Percentiles rank a stretch among this genome's conserved stretches.
Evolutionary conservation across 2,797 vertebrate species (phyloP).

Genomic region (Argentina silus): DNA sequence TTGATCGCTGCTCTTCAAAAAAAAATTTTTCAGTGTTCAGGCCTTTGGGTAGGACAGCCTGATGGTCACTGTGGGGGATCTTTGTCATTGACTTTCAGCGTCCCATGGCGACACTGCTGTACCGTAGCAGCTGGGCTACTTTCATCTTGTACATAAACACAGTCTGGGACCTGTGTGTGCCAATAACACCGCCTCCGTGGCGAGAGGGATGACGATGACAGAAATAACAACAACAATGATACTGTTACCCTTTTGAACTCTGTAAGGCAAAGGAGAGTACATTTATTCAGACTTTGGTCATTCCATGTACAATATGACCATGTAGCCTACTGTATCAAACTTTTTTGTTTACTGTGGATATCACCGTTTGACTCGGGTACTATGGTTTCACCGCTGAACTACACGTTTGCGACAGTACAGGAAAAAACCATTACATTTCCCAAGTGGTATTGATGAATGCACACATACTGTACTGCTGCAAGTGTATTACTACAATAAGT

Average conservation of each 20-base stretch:
- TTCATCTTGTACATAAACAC: slow-evolving; percentile 22
- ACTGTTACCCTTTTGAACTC: not conserved
- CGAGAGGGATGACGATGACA: slow-evolving; percentile 7
- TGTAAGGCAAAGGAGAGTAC: not conserved
- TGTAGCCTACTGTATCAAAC: no score
- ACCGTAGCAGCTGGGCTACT: slow-evolving; percentile 26
- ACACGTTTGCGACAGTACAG: no score
- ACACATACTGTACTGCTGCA: slow-evolving; percentile 18
- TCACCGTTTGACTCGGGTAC: no score
- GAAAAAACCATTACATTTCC: not conserved
- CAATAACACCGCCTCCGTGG: slow-evolving; percentile 8
- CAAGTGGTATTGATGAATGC: not conserved
- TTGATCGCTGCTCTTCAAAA: no score
- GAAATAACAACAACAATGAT: slow-evolving; percentile 35
- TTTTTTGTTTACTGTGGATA: not conserved
- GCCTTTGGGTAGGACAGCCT: not conserved
- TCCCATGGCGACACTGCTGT: slow-evolving; percentile 31
- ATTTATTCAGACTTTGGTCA: not conserved
- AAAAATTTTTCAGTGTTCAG: not conserved
- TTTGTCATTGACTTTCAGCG: slow-evolving; percentile 44
- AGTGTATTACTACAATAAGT: slow-evolving; percentile 36
- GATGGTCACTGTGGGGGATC: slow-evolving; percentile 39
- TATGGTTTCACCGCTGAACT: no score
- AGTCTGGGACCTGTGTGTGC: slow-evolving; percentile 24
- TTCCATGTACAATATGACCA: no score